These are phyloP conservation scores for Gymnogyps californianus DNA, from an alignment of 2,113 vertebrate genomes.

Conservation along the genomic window DNA sequence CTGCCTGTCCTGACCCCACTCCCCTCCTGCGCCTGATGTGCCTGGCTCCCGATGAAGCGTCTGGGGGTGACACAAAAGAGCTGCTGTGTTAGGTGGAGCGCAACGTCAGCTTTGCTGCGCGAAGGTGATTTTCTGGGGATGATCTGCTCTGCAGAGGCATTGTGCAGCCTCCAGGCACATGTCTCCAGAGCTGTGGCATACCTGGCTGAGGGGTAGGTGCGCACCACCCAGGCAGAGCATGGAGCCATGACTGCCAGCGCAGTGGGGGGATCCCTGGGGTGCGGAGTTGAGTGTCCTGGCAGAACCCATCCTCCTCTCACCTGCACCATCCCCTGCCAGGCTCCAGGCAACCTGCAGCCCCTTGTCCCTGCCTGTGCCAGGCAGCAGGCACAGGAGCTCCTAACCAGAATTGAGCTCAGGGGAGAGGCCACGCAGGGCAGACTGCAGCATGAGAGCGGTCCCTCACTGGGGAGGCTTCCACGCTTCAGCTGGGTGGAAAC, in stretches of 20 bases:
- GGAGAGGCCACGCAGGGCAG: neutral
- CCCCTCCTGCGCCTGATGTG: neutral
- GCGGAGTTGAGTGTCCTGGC: neutral
- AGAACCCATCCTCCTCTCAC: neutral
- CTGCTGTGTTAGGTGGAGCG: neutral
- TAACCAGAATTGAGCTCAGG: neutral
- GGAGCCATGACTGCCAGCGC: neutral
- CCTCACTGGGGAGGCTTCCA: neutral
- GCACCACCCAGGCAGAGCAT: no score
- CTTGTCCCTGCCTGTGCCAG: neutral
- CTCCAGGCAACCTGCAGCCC: neutral
- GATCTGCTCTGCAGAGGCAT: neutral
- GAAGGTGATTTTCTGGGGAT: neutral
- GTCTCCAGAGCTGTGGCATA: neutral
- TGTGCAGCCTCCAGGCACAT: neutral
- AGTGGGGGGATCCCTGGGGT: neutral
- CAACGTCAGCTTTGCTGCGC: accelerated
- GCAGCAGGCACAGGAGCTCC: neutral
- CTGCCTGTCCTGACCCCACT: neutral
- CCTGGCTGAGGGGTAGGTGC: neutral
- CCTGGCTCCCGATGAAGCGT: neutral
- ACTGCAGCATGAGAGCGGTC: neutral
- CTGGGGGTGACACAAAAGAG: neutral
- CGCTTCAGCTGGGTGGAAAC: neutral
- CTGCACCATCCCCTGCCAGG: neutral